Evolutionary conservation across 2,113 vertebrate genomes (phyloP).

Genomic region (Lasiurus borealis): DNA sequence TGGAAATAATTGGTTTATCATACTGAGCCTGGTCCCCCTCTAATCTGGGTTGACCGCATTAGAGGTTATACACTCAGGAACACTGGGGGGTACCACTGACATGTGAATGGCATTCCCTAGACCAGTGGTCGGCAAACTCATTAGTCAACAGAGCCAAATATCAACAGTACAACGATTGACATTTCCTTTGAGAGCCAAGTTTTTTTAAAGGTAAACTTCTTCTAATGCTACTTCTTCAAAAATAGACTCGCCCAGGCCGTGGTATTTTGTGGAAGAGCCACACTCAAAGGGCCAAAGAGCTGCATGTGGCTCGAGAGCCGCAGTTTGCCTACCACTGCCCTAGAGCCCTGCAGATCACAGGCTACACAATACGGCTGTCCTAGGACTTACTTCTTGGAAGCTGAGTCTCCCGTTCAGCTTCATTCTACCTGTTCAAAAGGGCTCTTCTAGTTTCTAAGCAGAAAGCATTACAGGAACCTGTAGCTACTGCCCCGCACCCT

Average conservation of each 20-base stretch:
- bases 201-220: no score
- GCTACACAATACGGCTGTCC: no score
- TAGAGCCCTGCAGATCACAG: not conserved
- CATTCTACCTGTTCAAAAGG: not conserved
- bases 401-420: not conserved
- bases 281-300: no score
- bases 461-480: not conserved
- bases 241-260: no score
- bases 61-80: accelerated
- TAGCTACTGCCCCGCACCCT: not conserved
- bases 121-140: no score
- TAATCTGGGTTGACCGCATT: not conserved
- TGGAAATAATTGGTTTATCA: not conserved
- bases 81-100: not conserved
- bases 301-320: no score
- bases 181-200: no score
- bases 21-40: not conserved
- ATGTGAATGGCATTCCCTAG: not conserved
- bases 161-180: no score
- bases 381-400: not conserved
- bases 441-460: not conserved
- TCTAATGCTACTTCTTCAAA: no score
- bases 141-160: no score
- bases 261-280: no score
- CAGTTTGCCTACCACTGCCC: no score